Evolutionary conservation across 2,888 invertebrate species (phyloP).

Genomic region (Phorcus lineatus): DNA sequence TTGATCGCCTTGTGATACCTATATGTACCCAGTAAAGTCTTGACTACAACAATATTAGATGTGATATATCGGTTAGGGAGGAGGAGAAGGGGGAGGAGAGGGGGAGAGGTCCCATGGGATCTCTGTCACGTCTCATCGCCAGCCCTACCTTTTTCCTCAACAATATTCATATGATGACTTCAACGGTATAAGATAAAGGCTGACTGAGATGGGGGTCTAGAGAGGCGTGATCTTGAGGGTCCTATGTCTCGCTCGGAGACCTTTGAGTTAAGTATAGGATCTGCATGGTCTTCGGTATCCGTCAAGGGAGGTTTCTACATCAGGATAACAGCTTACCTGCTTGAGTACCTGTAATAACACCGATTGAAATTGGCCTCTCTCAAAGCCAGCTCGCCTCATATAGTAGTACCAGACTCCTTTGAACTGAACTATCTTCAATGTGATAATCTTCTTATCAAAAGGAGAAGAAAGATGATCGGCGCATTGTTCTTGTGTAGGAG

Average conservation of each 20-base stretch:
- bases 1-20: too few relatives aligned
- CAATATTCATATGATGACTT: too few relatives aligned
- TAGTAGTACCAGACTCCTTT: background rate
- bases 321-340: background rate
- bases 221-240: too few relatives aligned
- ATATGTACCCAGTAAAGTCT: too few relatives aligned
- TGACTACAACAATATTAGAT: background rate
- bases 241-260: background rate
- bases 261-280: background rate
- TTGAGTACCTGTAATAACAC: background rate
- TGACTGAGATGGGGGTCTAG: too few relatives aligned
- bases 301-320: background rate
- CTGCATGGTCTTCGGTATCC: background rate
- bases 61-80: background rate
- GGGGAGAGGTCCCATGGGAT: background rate
- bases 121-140: background rate
- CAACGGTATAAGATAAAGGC: too few relatives aligned
- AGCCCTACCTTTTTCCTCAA: too few relatives aligned
- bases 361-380: background rate
- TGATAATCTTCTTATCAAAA: slow-evolving; percentile 15
- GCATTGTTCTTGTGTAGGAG: background rate
- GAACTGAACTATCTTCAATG: background rate
- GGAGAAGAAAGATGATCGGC: background rate
- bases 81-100: background rate
- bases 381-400: background rate